Percentiles rank a stretch among this genome's conserved stretches.
phyloP scores from a whole-genome alignment of 2,888 invertebrate species.

The Frankliniella intonsa region DNA sequence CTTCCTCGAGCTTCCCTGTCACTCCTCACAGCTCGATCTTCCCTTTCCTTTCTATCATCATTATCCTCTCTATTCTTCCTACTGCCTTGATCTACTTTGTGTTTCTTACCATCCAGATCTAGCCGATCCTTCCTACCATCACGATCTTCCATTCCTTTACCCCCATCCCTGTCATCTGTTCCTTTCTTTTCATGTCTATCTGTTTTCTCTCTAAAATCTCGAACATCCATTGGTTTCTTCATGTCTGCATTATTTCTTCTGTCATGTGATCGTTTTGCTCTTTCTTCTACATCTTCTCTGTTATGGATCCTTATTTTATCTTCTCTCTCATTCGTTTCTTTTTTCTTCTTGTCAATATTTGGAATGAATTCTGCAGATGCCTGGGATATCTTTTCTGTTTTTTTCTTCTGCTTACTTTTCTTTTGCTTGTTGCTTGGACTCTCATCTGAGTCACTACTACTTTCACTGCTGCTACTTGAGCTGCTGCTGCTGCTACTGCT shows the following conservation, averaged over 20 bases:
- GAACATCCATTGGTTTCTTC: not conserved
- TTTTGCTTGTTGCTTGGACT: not conserved
- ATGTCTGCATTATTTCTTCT: not conserved
- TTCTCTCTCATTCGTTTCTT: not conserved
- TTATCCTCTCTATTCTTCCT: not conserved
- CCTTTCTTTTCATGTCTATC: not conserved
- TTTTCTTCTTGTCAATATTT: not conserved
- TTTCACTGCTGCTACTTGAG: not conserved
- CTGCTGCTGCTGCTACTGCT: not conserved
- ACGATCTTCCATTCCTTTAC: not conserved
- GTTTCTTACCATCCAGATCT: not conserved
- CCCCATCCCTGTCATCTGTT: not conserved
- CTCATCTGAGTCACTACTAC: not conserved
- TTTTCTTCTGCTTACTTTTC: not conserved
- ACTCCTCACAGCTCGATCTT: not conserved
- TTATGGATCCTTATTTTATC: not conserved
- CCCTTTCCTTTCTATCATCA: not conserved
- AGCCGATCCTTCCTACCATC: not conserved
- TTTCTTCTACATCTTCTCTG: not conserved
- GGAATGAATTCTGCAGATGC: not conserved
- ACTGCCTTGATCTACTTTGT: not conserved
- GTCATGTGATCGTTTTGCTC: not conserved
- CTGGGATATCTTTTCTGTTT: not conserved
- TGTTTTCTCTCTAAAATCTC: not conserved
- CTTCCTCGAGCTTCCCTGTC: not conserved